Base-by-base conservation (phyloP, 2,888 invertebrate genomes). In the Lamellibrachia columna region DNA sequence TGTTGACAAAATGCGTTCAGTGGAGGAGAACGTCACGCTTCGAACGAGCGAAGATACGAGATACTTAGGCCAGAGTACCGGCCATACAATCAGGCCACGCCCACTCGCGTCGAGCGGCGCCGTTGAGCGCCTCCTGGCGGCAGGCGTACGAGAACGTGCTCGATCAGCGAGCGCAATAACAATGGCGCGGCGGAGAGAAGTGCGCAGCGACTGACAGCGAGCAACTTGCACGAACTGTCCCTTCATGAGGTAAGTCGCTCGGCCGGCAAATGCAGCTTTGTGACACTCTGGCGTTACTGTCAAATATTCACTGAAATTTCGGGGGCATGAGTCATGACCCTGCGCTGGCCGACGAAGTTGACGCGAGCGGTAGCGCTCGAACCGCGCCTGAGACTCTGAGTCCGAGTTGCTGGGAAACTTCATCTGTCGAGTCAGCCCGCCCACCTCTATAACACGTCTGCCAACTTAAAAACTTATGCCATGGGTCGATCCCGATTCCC, bases 401-500 rank as follows among this genome's bases (percentile, higher is more conserved):
- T 40, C 40, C 0, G 75, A 75, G 75, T 75, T 75, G 75, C 75
- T 15, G 75, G 75, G 75, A 75, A 75, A 75, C 75, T 75, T 75
- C 22, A 75, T 75, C 75, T 15, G 75, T 75, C 75, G 75, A 75
- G 15, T n/a, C 75, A 6, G 22, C 22, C 75, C 75, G 22, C 15
- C 75, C 75, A 15, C 75, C 75, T 75, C 75, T 75, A 15, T 75
- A 75, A 75, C 75, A n/a, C 75, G 75, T 75, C 22, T 75, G 22
- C 75, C 75, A 15, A 75, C 75, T 75, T 75, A 75, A 75, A 75
- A 75, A 75, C 75, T 75, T 75, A 75, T 75, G 75, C 75, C 75
- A n/a, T 75, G 75, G 75, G 75, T 75, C 75, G 75, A 75, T 75
- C n/a, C 75, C 75, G 75, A 75, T 75, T 75, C 75, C 75, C 75